Conservation (phyloP, 2,113 vertebrate species). For the Terrapene triunguis region DNA sequence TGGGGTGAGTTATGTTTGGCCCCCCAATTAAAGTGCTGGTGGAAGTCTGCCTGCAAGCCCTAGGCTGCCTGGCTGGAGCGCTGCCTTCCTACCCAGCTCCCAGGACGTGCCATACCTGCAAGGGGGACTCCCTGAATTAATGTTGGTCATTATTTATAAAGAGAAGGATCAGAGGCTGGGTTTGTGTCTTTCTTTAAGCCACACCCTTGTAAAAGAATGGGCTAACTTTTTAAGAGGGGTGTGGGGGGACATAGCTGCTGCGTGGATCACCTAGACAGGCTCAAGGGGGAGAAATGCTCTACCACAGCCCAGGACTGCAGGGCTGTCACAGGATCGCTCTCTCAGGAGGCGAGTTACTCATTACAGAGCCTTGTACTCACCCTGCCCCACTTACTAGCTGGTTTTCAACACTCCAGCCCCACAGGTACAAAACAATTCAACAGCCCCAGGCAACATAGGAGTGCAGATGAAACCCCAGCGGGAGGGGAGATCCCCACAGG, state of each 20-base stretch:
- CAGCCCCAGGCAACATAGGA: neutral
- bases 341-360: neutral
- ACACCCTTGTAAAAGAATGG: rapidly evolving
- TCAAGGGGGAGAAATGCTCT: neutral
- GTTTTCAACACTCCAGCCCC: neutral
- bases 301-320: neutral
- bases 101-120: neutral
- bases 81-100: neutral
- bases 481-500: neutral
- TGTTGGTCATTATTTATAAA: constrained; percentile 56
- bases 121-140: neutral
- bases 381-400: neutral
- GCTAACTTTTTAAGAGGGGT: neutral
- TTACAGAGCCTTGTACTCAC: neutral
- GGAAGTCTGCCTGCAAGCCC: neutral
- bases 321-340: neutral
- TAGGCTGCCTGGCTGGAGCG: neutral
- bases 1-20: neutral
- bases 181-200: neutral
- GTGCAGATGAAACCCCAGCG: neutral
- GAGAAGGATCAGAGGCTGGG: neutral
- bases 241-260: neutral
- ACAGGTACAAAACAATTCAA: neutral
- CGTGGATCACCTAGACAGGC: neutral
- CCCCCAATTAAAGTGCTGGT: neutral